Evolutionary conservation across 1,140 invertebrate species (phyloP).

Genomic region (Hypsibius dujardini): DNA sequence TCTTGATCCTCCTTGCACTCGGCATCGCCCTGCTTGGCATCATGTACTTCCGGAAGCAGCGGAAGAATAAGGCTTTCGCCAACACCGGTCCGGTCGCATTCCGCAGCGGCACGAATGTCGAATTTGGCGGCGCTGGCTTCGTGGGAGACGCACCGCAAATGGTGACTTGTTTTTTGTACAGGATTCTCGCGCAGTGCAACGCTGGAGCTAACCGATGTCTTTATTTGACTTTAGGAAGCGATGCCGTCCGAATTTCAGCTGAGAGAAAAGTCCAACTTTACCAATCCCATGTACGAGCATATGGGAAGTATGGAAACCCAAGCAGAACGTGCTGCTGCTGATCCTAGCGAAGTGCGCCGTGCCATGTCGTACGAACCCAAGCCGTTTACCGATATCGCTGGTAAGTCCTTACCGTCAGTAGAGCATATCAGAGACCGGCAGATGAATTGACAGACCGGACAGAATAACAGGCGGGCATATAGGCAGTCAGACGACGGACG

Average conservation of each 20-base stretch:
- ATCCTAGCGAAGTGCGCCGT: slow-evolving; percentile 10
- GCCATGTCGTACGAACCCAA: slow-evolving; percentile 11
- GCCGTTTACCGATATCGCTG: not conserved
- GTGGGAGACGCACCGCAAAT: slow-evolving; percentile 25
- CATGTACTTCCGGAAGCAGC: slow-evolving; percentile 50
- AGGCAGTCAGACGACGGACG: too few relatives aligned
- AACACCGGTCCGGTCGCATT: slow-evolving; percentile 43
- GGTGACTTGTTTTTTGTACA: not conserved
- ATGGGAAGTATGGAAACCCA: slow-evolving; percentile 4
- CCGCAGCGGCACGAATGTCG: slow-evolving; percentile 76
- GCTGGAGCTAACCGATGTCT: not conserved
- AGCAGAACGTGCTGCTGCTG: slow-evolving; percentile 5
- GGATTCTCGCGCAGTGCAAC: not conserved
- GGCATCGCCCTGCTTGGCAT: slow-evolving; percentile 52
- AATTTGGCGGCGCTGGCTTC: slow-evolving; percentile 44
- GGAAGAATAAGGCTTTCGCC: slow-evolving; percentile 25
- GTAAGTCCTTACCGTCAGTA: not conserved
- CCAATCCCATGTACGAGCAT: slow-evolving; percentile 9
- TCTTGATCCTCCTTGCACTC: slow-evolving; percentile 53
- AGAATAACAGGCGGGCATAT: not conserved
- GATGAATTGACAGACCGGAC: not conserved
- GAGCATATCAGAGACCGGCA: too few relatives aligned
- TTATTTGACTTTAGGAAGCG: not conserved
- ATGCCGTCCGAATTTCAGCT: slow-evolving; percentile 2
- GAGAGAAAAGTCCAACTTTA: slow-evolving; percentile 9